Evolutionary conservation across 2,888 invertebrate species (phyloP).

Genomic region (Meiosimyza decipiens): DNA sequence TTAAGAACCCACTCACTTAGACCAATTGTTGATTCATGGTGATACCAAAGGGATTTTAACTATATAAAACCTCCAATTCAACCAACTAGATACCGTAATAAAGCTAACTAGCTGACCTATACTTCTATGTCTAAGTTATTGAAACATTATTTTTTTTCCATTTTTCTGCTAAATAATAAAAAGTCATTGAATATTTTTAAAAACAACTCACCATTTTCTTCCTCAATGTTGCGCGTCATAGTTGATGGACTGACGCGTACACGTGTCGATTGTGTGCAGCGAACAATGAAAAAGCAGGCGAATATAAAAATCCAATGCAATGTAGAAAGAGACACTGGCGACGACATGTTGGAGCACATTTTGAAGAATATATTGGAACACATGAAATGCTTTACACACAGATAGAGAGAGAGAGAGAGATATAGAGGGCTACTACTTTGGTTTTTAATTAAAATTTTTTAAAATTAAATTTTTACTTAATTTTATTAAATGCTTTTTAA

Average conservation of each 20-base stretch:
- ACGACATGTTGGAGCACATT: constrained; percentile 26
- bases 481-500: not conserved
- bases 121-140: too few relatives aligned
- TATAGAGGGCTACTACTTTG: too few relatives aligned
- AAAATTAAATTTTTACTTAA: not conserved
- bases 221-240: constrained; percentile 65
- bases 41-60: too few relatives aligned
- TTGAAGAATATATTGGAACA: not conserved
- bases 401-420: not conserved
- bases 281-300: constrained; percentile 45
- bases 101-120: too few relatives aligned
- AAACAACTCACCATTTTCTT: constrained; percentile 64
- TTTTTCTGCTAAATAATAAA: too few relatives aligned
- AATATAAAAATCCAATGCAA: constrained; percentile 43
- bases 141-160: too few relatives aligned
- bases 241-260: constrained; percentile 59
- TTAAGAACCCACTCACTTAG: too few relatives aligned
- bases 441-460: not conserved
- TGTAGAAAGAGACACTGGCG: constrained; percentile 22
- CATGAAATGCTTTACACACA: not conserved
- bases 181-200: too few relatives aligned
- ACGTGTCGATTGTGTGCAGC: constrained; percentile 54
- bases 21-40: too few relatives aligned
- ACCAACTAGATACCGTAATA: too few relatives aligned
- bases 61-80: too few relatives aligned